Evolutionary conservation across 2,888 invertebrate species (phyloP), one percentile per base, ranked within the genome.

Genomic region (Mesopsocus fuscifrons): DNA sequence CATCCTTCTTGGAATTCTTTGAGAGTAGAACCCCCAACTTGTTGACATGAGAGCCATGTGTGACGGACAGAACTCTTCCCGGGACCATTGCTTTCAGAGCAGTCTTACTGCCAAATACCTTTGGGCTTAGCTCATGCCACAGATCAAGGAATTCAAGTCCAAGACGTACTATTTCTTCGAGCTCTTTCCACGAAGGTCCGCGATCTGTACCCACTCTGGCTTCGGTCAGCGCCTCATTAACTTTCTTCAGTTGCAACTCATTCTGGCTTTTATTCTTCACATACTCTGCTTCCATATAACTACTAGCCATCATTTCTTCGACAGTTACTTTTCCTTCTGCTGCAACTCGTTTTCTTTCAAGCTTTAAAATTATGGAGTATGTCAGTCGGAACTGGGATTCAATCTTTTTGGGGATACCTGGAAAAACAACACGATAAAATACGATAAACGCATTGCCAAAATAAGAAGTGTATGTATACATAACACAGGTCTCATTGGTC

Each of bases 371-470:
- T 82, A 97, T 97, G 1, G 89, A 79, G 58, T 99, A 98, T 0
- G 97, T 97, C 15, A 98, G 71, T 41, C 92, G 73, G 62, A 99
- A 99, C 58, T 94, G 84, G 0, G 97, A 97, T 47, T 82, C 77
- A 26, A 47, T 45, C 49, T 49, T 42, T 32, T 40, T 34, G n/a
- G 46, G 46, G 18, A 44, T 42, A 0, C 76, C 77, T 45, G 56
- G 56, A 34, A 46, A 23, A 41, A 43, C 34, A 41, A 45, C 43
- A 31, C 41, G 26, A 21, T 30, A 30, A n/a, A n/a, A n/a, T 30
- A n/a, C 9, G n/a, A 30, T 30, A 11, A 30, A 30, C 30, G 30
- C n/a, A 11, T 30, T 30, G n/a, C n/a, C n/a, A n/a, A n/a, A n/a
- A n/a, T n/a, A n/a, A n/a, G n/a, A n/a, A n/a, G n/a, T n/a, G n/a